Evolutionary conservation across 2,888 invertebrate species (phyloP), one percentile per base, ranked within the genome.

Genomic region (Exephanes ischioxanthus): DNA sequence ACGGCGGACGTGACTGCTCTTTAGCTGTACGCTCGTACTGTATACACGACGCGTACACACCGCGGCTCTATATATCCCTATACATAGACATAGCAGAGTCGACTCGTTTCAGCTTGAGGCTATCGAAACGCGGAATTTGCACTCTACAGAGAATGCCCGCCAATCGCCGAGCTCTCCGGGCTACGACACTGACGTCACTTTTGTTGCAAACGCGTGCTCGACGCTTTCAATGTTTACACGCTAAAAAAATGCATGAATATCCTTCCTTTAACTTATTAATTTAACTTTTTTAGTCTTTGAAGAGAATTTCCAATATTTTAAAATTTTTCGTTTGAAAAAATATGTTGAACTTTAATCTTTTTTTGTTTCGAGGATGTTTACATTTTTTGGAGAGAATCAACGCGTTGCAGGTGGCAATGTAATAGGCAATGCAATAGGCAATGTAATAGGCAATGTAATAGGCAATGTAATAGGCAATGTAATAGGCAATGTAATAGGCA

Each of bases 41-140:
- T 76, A 66, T 51, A 63, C 16, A 63, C 61, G 33, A n/a, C 2
- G 5, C 30, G 30, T 63, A 63, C 61, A 33, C n/a, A 63, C 26
- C 58, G 55, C 55, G 58, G 22, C 53, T 53, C n/a, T 53, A 53
- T 63, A 33, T 33, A 63, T n/a, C 30, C 30, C 61, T 63, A 63
- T 63, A 63, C 61, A 30, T 16, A 63, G 61, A 63, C 16, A 16
- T 30, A 22, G n/a, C 68, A 30, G 45, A 53, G 72, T 55, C n/a
- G 72, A 81, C 68, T 76, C 68, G 78, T 73, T 80, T 81, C 45
- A 77, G 80, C 71, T 77, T 51, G 66, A 22, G 75, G 80, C 80
- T 80, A 72, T 77, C 77, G 84, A 68, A 80, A 81, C 72, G 77
- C 48, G 77, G 63, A 81, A 80, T 72, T 80, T 33, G 72, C 72